phyloP scores from a whole-genome alignment of 2,888 invertebrate genomes.

The Incurvaria masculella region DNA sequence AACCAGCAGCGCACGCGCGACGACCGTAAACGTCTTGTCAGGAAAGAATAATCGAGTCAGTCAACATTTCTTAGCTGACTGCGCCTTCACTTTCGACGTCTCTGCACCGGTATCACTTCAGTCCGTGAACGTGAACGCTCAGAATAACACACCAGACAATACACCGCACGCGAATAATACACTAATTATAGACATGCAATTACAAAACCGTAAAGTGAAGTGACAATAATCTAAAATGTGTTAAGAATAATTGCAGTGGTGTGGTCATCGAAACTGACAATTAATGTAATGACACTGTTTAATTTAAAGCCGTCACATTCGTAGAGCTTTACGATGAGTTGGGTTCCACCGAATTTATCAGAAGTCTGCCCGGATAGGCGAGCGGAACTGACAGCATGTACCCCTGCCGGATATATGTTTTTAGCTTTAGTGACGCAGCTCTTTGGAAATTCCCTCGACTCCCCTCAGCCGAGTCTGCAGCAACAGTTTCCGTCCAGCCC shows the following conservation, averaged over 20 bases:
- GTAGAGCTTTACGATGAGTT: too few relatives aligned
- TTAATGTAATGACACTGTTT: too few relatives aligned
- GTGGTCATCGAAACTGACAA: too few relatives aligned
- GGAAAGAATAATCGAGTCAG: too few relatives aligned
- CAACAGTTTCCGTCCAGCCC: background rate
- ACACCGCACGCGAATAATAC: background rate
- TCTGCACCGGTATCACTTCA: background rate
- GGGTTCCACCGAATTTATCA: conserved; percentile 58
- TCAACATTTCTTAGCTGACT: background rate
- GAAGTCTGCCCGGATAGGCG: conserved; percentile 50
- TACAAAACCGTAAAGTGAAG: too few relatives aligned
- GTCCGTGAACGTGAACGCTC: background rate
- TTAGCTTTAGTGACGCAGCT: conserved; percentile 54
- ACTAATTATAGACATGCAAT: background rate
- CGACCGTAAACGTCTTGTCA: too few relatives aligned
- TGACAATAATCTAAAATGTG: background rate
- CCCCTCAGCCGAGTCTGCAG: too few relatives aligned
- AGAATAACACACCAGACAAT: background rate
- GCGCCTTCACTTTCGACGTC: background rate
- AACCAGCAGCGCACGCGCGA: too few relatives aligned
- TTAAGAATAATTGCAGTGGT: too few relatives aligned
- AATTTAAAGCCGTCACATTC: too few relatives aligned
- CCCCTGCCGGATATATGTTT: conserved; percentile 56
- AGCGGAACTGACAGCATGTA: conserved; percentile 55
- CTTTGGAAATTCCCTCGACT: conserved; percentile 53